A percentile compares a stretch with the other conserved stretches of the same genome.
Evolutionary conservation across 2,888 invertebrate species (phyloP).

Genomic region (Cacoxenus indagator): DNA sequence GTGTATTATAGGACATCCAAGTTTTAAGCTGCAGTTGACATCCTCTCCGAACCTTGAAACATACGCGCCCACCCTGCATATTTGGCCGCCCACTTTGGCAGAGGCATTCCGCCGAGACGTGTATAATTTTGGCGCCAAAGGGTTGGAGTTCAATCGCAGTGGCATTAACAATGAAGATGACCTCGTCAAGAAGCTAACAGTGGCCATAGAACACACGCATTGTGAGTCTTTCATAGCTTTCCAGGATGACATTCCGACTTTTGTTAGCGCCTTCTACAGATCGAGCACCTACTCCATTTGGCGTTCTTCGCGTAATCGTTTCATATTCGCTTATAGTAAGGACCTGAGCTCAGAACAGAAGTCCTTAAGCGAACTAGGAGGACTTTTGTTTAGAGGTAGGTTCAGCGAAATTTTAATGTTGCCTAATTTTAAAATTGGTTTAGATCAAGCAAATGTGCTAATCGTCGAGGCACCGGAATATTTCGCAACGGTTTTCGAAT

Average conservation of each 20-base stretch:
- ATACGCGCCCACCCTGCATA: conserved; percentile 35
- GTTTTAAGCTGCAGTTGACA: conserved; percentile 41
- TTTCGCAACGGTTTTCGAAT: conserved; percentile 47
- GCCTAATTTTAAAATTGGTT: neutral
- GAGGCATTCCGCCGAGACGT: conserved; percentile 16
- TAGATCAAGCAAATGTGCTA: conserved; percentile 63
- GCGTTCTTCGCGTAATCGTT: conserved; percentile 52
- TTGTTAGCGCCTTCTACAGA: conserved; percentile 50
- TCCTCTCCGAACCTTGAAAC: too few relatives aligned
- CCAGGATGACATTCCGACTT: conserved; percentile 59
- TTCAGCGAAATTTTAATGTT: neutral
- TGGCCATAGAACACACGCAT: conserved; percentile 49
- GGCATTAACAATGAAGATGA: conserved; percentile 38
- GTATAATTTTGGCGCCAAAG: conserved; percentile 36
- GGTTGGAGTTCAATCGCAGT: conserved; percentile 26
- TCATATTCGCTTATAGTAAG: conserved; percentile 54
- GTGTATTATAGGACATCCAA: conserved; percentile 46
- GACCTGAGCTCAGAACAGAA: too few relatives aligned
- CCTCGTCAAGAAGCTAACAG: conserved; percentile 35
- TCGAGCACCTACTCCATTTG: conserved; percentile 56
- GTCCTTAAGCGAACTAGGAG: conserved; percentile 35
- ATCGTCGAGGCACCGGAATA: conserved; percentile 47
- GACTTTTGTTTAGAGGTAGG: conserved; percentile 52
- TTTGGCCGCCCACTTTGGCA: conserved; percentile 31
- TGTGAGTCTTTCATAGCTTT: conserved; percentile 61